A percentile compares a stretch with the other conserved stretches of the same genome.
Conservation (phyloP, 2,888 invertebrate genomes). For the Apocheima hispidaria region DNA sequence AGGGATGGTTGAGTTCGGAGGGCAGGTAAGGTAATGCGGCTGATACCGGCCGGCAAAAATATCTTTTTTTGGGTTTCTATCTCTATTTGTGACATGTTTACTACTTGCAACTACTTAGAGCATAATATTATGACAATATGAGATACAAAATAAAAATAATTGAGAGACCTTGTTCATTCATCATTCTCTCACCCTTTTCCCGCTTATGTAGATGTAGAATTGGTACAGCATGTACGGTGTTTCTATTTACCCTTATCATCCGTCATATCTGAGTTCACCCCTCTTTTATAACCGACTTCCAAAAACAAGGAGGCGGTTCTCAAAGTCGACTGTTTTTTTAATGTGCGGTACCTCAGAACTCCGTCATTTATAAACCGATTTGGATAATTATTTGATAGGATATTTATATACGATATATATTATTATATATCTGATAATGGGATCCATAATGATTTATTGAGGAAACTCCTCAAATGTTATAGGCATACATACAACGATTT, state of each 20-base stretch:
- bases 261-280: background rate
- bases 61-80: slow-evolving; percentile 30
- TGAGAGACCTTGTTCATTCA: background rate
- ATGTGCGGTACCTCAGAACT: too few relatives aligned
- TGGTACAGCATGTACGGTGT: background rate
- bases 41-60: slow-evolving; percentile 41
- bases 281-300: too few relatives aligned
- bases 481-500: too few relatives aligned
- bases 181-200: background rate
- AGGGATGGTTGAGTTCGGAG: slow-evolving; percentile 61
- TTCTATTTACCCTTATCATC: background rate
- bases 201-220: background rate
- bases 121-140: background rate
- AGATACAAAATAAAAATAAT: background rate
- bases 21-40: slow-evolving; percentile 51
- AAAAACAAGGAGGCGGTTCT: too few relatives aligned
- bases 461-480: too few relatives aligned
- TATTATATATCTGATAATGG: too few relatives aligned
- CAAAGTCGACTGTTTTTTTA: too few relatives aligned
- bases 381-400: too few relatives aligned
- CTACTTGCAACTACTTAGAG: background rate
- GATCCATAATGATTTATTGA: too few relatives aligned
- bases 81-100: background rate
- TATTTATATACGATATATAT: too few relatives aligned
- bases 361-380: too few relatives aligned